These are phyloP conservation scores for Syngnathoides biaculeatus DNA, from an alignment of 2,113 vertebrate species.

Conservation along the genomic window DNA sequence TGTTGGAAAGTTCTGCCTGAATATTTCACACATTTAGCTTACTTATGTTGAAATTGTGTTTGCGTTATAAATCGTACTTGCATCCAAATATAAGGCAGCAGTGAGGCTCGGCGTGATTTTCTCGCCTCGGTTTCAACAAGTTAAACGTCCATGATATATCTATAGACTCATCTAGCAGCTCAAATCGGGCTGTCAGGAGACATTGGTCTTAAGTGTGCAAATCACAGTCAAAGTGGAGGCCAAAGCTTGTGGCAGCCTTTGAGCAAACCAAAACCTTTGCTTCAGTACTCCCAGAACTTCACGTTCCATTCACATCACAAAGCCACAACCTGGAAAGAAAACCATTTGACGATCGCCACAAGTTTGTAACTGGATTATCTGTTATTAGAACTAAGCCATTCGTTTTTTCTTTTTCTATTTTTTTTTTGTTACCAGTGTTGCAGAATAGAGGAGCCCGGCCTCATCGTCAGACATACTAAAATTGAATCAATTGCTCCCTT, in stretches of 20 bases:
- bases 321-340: slow-evolving; percentile 67
- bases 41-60: neutral
- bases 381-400: slow-evolving; percentile 60
- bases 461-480: slow-evolving; percentile 41
- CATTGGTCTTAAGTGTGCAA: slow-evolving; percentile 49
- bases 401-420: slow-evolving; percentile 34
- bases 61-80: neutral
- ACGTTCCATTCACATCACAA: slow-evolving; percentile 68
- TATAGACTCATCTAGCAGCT: neutral
- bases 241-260: slow-evolving; percentile 45
- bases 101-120: neutral
- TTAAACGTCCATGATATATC: neutral
- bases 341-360: slow-evolving; percentile 62
- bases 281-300: slow-evolving; percentile 48
- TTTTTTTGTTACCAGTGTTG: slow-evolving; percentile 33
- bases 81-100: neutral
- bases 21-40: neutral
- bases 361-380: slow-evolving; percentile 72
- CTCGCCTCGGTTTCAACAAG: neutral
- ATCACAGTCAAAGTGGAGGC: slow-evolving; percentile 47
- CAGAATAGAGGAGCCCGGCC: slow-evolving; percentile 44
- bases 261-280: slow-evolving; percentile 43
- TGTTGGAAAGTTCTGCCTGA: neutral
- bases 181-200: slow-evolving; percentile 12
- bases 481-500: slow-evolving; percentile 21